These are phyloP conservation scores for Lophius piscatorius DNA, from an alignment of 2,113 vertebrate genomes.

Conservation along the genomic window DNA sequence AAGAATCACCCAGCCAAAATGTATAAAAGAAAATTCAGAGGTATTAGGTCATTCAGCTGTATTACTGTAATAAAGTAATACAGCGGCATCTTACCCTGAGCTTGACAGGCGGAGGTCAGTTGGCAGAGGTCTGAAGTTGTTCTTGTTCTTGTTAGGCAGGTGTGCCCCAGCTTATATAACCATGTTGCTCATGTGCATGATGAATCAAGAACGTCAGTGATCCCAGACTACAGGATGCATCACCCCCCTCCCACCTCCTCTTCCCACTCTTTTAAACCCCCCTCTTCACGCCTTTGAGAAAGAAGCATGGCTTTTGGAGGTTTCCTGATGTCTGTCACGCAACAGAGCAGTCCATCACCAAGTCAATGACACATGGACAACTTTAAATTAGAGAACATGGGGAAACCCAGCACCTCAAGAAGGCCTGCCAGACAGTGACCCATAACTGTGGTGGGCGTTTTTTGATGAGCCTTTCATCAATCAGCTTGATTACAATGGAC, in stretches of 20 bases:
- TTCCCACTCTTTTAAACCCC: slow-evolving; percentile 21
- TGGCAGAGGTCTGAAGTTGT: slow-evolving; percentile 50
- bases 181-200: slow-evolving; percentile 54
- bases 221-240: slow-evolving; percentile 54
- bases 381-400: slow-evolving; percentile 70
- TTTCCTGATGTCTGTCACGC: slow-evolving; percentile 73
- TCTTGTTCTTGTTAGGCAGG: slow-evolving; percentile 47
- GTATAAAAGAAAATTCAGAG: slow-evolving; percentile 7
- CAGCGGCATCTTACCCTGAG: slow-evolving; percentile 60
- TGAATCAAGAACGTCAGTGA: slow-evolving; percentile 72
- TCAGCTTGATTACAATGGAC: slow-evolving; percentile 46
- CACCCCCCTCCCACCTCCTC: slow-evolving; percentile 28
- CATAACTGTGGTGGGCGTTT: slow-evolving; percentile 61
- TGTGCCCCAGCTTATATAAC: slow-evolving; percentile 67
- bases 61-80: no score
- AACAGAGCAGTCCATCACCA: slow-evolving; percentile 76
- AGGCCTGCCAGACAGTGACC: slow-evolving; percentile 54
- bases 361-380: slow-evolving; percentile 63
- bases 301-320: slow-evolving; percentile 38
- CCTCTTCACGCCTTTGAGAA: no score
- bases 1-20: background rate
- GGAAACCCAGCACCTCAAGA: slow-evolving; percentile 53
- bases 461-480: slow-evolving; percentile 65
- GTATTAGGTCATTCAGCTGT: no score
- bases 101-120: slow-evolving; percentile 63